These are phyloP conservation scores for Hoplodrina blanda DNA, from an alignment of 2,888 invertebrate species.

Conservation along the genomic window DNA sequence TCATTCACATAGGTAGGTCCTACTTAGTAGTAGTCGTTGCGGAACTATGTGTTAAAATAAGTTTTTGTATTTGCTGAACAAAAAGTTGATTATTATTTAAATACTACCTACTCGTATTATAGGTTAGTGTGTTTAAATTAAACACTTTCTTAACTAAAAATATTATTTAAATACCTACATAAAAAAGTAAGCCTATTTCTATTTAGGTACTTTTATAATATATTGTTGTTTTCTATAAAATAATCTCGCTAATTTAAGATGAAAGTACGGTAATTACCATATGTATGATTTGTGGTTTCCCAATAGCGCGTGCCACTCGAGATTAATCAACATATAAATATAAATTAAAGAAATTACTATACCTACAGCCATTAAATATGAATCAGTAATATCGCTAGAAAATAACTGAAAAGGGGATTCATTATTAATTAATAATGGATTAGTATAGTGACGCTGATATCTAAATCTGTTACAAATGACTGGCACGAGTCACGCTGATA, in stretches of 20 bases:
- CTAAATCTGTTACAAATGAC: constrained; percentile 16
- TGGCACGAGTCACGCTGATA: constrained; percentile 38
- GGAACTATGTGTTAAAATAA: constrained; percentile 22
- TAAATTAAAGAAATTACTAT: constrained; percentile 21
- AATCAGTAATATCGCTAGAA: constrained; percentile 16
- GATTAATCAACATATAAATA: constrained; percentile 23
- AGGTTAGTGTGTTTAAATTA: not conserved
- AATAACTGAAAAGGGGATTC: constrained; percentile 16
- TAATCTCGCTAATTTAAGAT: constrained; percentile 12
- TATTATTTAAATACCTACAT: no score
- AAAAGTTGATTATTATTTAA: constrained; percentile 1
- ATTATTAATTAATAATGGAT: constrained; percentile 25
- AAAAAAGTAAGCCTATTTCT: no score
- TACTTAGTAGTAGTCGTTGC: constrained; percentile 9
- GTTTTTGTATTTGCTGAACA: constrained; percentile 14
- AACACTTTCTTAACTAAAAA: not conserved
- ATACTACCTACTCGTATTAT: no score
- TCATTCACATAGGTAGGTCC: constrained; percentile 3
- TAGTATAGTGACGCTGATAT: constrained; percentile 13
- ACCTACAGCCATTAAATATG: constrained; percentile 12
- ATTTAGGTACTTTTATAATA: no score
- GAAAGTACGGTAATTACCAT: not conserved
- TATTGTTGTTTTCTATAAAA: constrained; percentile 5
- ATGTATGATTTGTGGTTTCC: constrained; percentile 8
- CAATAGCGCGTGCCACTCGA: constrained; percentile 18